A percentile compares a stretch with the other conserved stretches of the same genome.
phyloP scores from a whole-genome alignment of 53 echinoderm and acorn worm species.

The Zoroaster sp. region DNA sequence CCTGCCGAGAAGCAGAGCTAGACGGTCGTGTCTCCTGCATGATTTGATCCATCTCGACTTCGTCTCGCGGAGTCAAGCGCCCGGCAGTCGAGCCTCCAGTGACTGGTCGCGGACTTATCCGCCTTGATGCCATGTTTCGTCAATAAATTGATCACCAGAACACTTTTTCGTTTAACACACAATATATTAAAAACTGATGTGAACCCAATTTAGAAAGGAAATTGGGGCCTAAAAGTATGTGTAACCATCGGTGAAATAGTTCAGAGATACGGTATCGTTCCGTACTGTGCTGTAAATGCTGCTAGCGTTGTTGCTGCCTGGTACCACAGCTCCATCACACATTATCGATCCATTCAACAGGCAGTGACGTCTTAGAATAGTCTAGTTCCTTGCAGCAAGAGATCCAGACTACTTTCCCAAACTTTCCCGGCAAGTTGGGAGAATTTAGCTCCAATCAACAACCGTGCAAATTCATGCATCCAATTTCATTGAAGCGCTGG shows the following conservation, averaged over 20 bases:
- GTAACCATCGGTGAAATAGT: background rate
- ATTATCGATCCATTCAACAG: slow-evolving; percentile 13
- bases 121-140: slow-evolving; percentile 55
- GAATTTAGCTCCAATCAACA: slow-evolving; percentile 16
- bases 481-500: too few species aligned
- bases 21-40: slow-evolving; percentile 62
- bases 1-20: slow-evolving; percentile 84
- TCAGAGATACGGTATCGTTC: background rate
- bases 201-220: background rate
- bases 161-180: background rate
- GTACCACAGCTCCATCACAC: background rate
- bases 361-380: background rate
- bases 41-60: slow-evolving; percentile 92
- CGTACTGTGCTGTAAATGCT: background rate
- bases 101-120: slow-evolving; percentile 84
- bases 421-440: slow-evolving; percentile 23
- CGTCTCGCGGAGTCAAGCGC: slow-evolving; percentile 71
- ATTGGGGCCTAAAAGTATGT: background rate
- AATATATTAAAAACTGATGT: background rate
- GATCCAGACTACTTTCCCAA: slow-evolving; percentile 31
- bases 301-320: background rate
- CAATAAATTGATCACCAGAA: background rate
- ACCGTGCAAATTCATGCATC: too few species aligned
- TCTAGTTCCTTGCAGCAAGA: background rate
- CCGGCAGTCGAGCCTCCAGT: slow-evolving; percentile 49